Evolutionary conservation across 2,797 vertebrate genomes (phyloP), one percentile per base, ranked within the genome.

Genomic region (Cyprinodon diabolis): DNA sequence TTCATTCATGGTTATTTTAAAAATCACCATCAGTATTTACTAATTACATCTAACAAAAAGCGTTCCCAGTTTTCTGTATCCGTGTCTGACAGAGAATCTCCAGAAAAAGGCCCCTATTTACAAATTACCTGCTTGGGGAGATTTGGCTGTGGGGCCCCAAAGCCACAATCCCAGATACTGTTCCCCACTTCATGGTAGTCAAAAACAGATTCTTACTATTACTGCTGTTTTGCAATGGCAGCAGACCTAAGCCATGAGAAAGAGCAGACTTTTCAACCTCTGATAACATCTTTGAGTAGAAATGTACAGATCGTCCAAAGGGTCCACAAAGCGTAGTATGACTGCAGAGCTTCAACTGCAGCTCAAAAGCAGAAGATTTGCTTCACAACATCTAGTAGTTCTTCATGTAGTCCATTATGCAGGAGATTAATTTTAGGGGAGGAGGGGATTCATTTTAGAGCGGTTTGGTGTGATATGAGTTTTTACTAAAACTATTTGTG

Each of bases 141-240:
- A 83, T 77, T 72, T 79, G 4, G 71, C 72, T 57, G 68, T 63
- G 78, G 68, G 87, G 90, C 87, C 87, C 75, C 10, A 52, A 37
- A 81, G 82, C 86, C 79, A 90, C 92, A 92, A 89, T 92, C 91
- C 71, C 68, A 66, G 84, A 90, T 84, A 89, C 87, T 94, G 92
- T 95, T 94, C 89, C 68, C 72, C 66, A 45, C 83, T 81, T 45
- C 71, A 60, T 69, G 23, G 69, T 52, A n/a, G 77, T 76, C 83
- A 90, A 91, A 92, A 89, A 87, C 87, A 82, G 84, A 81, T 83
- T 82, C 89, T 93, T 91, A 90, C 89, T 93, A 85, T 93, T 84
- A 77, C 88, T 80, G 87, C 89, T 92, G 87, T 88, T 94, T 92
- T 90, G 86, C 70, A 79, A 72, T 76, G 13, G 23, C 74, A 79